Evolutionary conservation across 2,888 invertebrate species (phyloP), one percentile per base, ranked within the genome.

Genomic region (Dysmachus trigonus): DNA sequence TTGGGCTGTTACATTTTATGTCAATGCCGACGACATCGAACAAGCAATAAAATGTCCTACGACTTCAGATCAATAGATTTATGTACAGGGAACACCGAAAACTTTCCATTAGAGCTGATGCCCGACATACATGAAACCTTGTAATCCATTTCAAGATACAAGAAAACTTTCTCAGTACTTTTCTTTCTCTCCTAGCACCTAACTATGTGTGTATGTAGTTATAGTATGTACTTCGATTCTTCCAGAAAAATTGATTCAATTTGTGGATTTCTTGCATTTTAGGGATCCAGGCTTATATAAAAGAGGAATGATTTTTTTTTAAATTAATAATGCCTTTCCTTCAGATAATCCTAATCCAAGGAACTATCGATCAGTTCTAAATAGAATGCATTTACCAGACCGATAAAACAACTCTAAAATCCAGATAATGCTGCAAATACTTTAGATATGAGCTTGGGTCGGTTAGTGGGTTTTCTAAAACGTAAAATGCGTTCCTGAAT

Each of bases 21-120:
- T 38, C 76, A 77, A 41, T 41, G 77, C 27, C 77, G 77, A 62
- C 22, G 47, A 41, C 47, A 31, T 47, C 15, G 47, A 47, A 77
- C 10, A 47, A 47, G 30, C 77, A 47, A 77, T 77, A 77, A 77
- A 77, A 77, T 77, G n/a, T 41, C 77, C 77, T 77, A 47, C 22
- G 47, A 77, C 27, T 41, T 77, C 77, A 77, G 77, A 77, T 77
- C 77, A 77, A 77, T 77, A 22, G 77, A 77, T 77, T 27, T 77
- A 77, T 41, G 13, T 41, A 10, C 77, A 47, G 30, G 22, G 47
- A 41, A 47, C 47, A 47, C 27, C 77, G 27, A 77, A 77, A 77
- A 41, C 13, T 47, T 77, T 77, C 47, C 47, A 47, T 41, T 27
- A 77, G 27, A 47, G 77, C 27, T 47, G 77, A 35, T 27, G 47